Evolutionary conservation across 2,888 invertebrate species (phyloP).

Genomic region (Thera britannica): DNA sequence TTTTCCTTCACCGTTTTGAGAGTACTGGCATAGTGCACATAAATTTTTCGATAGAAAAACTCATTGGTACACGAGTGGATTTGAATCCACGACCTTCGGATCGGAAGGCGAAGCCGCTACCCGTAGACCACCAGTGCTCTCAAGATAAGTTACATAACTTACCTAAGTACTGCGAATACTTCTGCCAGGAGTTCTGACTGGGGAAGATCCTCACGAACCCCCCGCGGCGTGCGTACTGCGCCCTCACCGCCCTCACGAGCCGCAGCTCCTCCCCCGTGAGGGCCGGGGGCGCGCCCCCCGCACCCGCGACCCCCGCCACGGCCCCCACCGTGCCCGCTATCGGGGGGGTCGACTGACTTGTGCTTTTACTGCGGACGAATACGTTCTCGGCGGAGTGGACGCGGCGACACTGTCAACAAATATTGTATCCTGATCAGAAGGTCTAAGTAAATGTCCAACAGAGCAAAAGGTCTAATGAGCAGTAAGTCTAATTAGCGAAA

Average conservation of each 20-base stretch:
- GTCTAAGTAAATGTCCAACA: no score
- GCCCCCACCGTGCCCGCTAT: constrained; percentile 6
- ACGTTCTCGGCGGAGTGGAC: constrained; percentile 90
- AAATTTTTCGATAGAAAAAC: no score
- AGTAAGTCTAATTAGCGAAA: no score
- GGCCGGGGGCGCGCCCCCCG: constrained; percentile 60
- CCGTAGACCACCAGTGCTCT: no score
- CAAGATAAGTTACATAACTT: constrained; percentile 25
- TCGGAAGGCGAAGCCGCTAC: no score
- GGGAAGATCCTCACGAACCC: constrained; percentile 97
- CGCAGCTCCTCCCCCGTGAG: constrained; percentile 91
- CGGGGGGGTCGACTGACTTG: constrained; percentile 6
- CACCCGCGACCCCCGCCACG: constrained; percentile 71
- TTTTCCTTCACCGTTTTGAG: no score
- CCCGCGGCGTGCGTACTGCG: constrained; percentile 92
- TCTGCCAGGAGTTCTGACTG: constrained; percentile 93
- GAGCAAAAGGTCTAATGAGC: no score
- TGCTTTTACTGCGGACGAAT: constrained; percentile 63
- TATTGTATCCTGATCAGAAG: neutral
- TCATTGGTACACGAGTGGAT: no score
- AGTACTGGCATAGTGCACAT: no score
- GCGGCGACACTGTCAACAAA: constrained; percentile 84
- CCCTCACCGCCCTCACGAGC: constrained; percentile 89
- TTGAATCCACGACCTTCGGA: no score
- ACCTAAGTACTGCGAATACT: constrained; percentile 92